Base-by-base conservation (phyloP, 2,113 vertebrate species). In the Cryptotis parvus region DNA sequence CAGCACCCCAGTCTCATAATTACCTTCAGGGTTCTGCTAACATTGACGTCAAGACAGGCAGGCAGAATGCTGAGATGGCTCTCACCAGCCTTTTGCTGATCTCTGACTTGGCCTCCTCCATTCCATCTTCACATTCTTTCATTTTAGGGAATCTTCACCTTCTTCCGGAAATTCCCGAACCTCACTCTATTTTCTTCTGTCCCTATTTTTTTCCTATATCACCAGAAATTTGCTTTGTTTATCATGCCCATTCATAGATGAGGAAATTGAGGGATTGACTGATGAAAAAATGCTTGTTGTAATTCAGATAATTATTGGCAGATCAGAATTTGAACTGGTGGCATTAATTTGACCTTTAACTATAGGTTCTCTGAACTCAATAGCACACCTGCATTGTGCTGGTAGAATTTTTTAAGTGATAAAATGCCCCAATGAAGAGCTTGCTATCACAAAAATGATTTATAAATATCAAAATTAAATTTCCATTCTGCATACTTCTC, bases 401-500 rank as follows among this genome's bases (percentile, higher is more conserved):
- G 66, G 6, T 68, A 63, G 31, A 69, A 80, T 9, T 24, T 73
- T 37, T 10, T 29, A 78, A 69, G 2, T 29, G 39, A 72, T 26
- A 89, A 70, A 3, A 35, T 63, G 90, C 92, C n/a, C 52, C 61
- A 49, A 10, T 16, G 11, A 92, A 65, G 11, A 24, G 4, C 0
- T 85, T 79, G 58, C 29, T 72, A 27, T 84, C 27, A 52, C 63
- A 74, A 55, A 69, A 87, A 73, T 41, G 35, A 88, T 33, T 80
- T 29, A 16, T 68, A 76, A 88, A 29, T 58, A 55, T 73, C 84
- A 76, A 91, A 84, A 61, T 6, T 39, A 82, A 63, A 6, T 61
- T 87, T 37, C 78, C 70, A 63, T 93, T 94, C 55, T 72, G 7
- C 6, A 10, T 33, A 33, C 5, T 92, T 88, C 26, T 41, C 29